Percentiles rank a stretch among this genome's conserved stretches.
Conservation (phyloP, 2,113 vertebrate genomes). For the Hemiprocne comata region DNA sequence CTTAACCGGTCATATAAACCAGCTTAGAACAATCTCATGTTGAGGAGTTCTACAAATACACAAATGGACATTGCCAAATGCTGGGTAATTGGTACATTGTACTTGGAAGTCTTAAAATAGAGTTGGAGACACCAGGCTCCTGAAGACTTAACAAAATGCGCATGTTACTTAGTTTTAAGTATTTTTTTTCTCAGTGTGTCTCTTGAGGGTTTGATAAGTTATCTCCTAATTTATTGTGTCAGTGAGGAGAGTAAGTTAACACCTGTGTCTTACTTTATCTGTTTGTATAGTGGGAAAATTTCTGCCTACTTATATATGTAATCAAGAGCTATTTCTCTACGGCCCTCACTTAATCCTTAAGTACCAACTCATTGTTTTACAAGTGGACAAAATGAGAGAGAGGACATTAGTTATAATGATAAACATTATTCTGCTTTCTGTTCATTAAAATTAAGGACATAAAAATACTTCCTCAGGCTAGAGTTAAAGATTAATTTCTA, state of each 20-base stretch:
- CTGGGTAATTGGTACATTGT: background rate
- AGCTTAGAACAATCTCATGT: background rate
- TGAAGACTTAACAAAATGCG: background rate
- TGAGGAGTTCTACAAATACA: background rate
- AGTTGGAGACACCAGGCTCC: background rate
- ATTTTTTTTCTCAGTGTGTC: background rate
- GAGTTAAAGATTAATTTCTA: slow-evolving; percentile 15
- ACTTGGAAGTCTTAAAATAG: background rate
- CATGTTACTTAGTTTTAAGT: background rate
- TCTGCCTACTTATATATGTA: background rate
- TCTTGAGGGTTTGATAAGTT: background rate
- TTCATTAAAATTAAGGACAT: slow-evolving; percentile 13
- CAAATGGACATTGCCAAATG: background rate
- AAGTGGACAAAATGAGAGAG: background rate
- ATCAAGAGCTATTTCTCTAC: slow-evolving; percentile 7
- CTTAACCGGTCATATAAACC: background rate
- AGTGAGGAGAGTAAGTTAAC: background rate
- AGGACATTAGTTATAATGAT: background rate
- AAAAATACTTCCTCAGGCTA: slow-evolving; percentile 12
- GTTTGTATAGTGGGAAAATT: background rate
- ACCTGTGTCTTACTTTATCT: background rate
- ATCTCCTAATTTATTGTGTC: background rate
- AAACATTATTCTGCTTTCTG: slow-evolving; percentile 1
- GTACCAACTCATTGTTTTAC: background rate
- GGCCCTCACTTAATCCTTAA: background rate